Percentiles rank a stretch among this genome's conserved stretches.
phyloP scores from a whole-genome alignment of 2,113 vertebrate species.

The Bubo scandiacus region DNA sequence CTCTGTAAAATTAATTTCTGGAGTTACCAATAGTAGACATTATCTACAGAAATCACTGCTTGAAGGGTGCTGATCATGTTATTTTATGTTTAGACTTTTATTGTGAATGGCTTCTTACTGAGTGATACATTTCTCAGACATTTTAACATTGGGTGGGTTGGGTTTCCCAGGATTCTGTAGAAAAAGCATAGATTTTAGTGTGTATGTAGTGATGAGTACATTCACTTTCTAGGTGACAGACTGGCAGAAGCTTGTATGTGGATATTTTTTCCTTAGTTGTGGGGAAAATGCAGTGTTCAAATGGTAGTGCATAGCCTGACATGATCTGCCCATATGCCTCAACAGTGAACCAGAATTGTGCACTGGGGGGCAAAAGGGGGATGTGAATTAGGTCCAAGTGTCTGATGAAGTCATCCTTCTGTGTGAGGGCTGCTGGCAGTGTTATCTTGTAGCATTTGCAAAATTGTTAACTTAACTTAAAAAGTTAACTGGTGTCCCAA shows the following conservation, averaged over 20 bases:
- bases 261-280: neutral
- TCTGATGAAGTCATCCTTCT: neutral
- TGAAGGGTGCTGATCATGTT: neutral
- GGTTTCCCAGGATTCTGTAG: neutral
- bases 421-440: neutral
- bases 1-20: neutral
- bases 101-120: neutral
- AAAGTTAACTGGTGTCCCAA: neutral
- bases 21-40: neutral
- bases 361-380: fast-evolving
- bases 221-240: neutral
- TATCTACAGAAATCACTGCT: neutral
- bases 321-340: neutral
- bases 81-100: neutral
- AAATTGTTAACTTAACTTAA: neutral
- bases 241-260: neutral
- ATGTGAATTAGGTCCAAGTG: fast-evolving
- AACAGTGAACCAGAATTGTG: neutral
- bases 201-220: neutral
- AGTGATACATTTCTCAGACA: neutral
- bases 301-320: neutral
- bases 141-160: neutral
- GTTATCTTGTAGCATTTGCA: neutral
- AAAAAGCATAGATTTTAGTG: neutral
- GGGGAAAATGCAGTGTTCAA: neutral